Evolutionary conservation across 2,888 invertebrate species (phyloP).

Genomic region (Microplitis deprimator): DNA sequence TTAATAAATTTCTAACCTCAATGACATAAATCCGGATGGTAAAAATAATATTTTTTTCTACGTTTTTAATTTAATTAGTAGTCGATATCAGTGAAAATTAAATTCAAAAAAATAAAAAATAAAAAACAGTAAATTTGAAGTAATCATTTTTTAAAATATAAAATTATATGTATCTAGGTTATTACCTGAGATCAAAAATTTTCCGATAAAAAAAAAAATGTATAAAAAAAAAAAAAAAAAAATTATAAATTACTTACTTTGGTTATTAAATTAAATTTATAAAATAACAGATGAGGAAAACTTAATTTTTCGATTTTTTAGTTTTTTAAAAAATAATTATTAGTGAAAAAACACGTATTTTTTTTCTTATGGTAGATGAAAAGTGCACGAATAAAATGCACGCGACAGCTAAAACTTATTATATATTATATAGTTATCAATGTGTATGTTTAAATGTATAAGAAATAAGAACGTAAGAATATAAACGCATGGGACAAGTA

Average conservation of each 20-base stretch:
- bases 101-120: neutral
- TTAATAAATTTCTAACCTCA: slow-evolving; percentile 16
- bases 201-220: neutral
- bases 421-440: neutral
- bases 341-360: neutral
- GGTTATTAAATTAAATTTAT: neutral
- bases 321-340: neutral
- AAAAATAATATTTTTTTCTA: neutral
- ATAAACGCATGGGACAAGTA: neutral
- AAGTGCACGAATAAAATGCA: neutral
- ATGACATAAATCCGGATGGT: neutral
- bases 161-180: neutral
- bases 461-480: neutral
- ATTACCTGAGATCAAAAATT: neutral
- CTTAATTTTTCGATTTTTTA: neutral
- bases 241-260: neutral
- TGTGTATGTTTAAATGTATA: neutral
- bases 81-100: neutral
- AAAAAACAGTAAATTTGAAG: neutral
- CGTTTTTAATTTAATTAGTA: neutral
- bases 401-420: neutral
- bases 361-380: neutral
- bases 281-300: neutral
- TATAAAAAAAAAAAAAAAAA: no score
- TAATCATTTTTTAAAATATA: neutral